phyloP scores from a whole-genome alignment of 2,888 invertebrate genomes.

The Coremacera marginata region DNA sequence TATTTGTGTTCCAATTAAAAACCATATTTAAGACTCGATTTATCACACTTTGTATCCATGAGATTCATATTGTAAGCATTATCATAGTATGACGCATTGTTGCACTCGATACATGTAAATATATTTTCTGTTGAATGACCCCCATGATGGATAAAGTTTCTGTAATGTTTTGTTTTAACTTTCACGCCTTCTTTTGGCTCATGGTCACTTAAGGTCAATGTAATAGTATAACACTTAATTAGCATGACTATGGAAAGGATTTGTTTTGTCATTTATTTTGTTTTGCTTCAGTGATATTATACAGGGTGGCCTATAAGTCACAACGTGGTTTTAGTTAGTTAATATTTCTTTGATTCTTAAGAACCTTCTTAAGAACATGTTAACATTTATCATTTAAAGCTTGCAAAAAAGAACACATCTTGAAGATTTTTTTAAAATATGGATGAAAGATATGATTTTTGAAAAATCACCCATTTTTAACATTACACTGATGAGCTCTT shows the following conservation, averaged over 20 bases:
- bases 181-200: slow-evolving; percentile 1
- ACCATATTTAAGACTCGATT: background rate
- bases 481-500: no score
- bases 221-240: background rate
- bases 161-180: background rate
- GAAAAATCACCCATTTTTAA: no score
- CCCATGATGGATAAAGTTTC: background rate
- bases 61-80: background rate
- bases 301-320: no score
- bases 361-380: no score
- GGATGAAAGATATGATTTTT: no score
- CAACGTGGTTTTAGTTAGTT: no score
- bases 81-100: background rate
- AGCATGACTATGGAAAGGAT: slow-evolving; percentile 1
- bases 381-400: no score
- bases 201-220: slow-evolving; percentile 19
- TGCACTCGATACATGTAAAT: background rate
- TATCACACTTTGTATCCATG: background rate
- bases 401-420: no score
- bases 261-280: no score
- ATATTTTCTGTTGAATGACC: slow-evolving; percentile 8
- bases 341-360: no score
- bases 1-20: background rate
- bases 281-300: no score
- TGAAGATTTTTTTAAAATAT: no score